Evolutionary conservation across 2,797 vertebrate genomes (phyloP).

Genomic region (Enteromius radiatus): DNA sequence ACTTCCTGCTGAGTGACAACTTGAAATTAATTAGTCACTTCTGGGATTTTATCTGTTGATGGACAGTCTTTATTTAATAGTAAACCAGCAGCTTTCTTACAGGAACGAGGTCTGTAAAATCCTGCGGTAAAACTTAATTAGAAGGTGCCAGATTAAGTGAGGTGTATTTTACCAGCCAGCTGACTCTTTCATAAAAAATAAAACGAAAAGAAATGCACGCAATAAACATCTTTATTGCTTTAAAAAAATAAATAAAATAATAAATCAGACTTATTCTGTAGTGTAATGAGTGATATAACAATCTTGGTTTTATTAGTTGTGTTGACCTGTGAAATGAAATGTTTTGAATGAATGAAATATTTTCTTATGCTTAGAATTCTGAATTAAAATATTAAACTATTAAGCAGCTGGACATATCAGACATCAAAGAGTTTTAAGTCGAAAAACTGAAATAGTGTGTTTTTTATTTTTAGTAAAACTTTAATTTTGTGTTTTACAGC

Average conservation of each 20-base stretch:
- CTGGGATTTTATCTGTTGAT: constrained; percentile 28
- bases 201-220: constrained; percentile 60
- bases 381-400: neutral
- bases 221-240: constrained; percentile 57
- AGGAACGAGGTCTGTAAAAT: constrained; percentile 70
- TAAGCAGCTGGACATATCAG: no score
- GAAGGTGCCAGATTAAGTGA: constrained; percentile 62
- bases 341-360: neutral
- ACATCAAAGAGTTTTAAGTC: neutral
- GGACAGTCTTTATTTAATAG: constrained; percentile 60
- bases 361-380: neutral
- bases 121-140: constrained; percentile 63
- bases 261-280: neutral
- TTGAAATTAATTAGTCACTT: constrained; percentile 42
- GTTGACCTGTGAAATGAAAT: neutral
- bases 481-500: neutral
- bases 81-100: constrained; percentile 67
- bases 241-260: neutral
- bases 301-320: neutral
- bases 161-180: constrained; percentile 64
- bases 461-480: no score
- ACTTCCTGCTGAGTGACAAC: constrained; percentile 61
- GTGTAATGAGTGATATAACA: neutral
- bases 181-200: constrained; percentile 69
- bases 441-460: neutral